phyloP scores from a whole-genome alignment of 2,797 vertebrate species.

The Eulemur coronatus region DNA sequence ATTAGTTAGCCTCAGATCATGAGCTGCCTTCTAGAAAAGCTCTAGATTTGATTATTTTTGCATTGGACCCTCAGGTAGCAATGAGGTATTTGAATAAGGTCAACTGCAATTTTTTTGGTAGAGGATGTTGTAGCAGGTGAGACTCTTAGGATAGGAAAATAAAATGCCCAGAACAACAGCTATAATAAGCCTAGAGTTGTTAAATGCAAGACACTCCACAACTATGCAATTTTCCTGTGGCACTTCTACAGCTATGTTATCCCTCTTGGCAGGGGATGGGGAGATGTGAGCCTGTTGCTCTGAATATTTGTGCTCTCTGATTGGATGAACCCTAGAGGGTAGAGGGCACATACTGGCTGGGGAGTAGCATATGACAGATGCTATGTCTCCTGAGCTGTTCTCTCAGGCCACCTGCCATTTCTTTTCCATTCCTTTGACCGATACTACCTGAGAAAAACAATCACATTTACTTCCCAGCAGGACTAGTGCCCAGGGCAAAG shows the following conservation, averaged over 20 bases:
- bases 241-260: neutral
- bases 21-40: constrained; percentile 61
- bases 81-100: constrained; percentile 53
- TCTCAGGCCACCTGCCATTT: neutral
- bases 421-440: constrained; percentile 42
- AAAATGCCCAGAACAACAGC: constrained; percentile 15
- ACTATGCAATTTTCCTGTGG: neutral
- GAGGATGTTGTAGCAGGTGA: constrained; percentile 1
- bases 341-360: neutral
- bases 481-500: constrained; percentile 61
- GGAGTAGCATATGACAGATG: neutral
- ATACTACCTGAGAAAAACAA: constrained; percentile 55
- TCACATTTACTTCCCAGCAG: constrained; percentile 56
- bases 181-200: neutral
- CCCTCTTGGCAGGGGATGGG: neutral
- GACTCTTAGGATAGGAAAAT: constrained; percentile 2
- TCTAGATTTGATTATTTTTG: constrained; percentile 58
- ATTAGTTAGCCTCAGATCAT: constrained; percentile 23
- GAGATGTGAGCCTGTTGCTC: neutral
- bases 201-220: neutral
- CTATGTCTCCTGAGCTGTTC: constrained; percentile 11
- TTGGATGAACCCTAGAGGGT: neutral
- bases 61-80: constrained; percentile 22
- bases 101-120: constrained; percentile 57
- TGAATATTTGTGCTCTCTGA: constrained; percentile 18